phyloP scores from a whole-genome alignment of 2,888 invertebrate genomes.

The Tholera decimalis region DNA sequence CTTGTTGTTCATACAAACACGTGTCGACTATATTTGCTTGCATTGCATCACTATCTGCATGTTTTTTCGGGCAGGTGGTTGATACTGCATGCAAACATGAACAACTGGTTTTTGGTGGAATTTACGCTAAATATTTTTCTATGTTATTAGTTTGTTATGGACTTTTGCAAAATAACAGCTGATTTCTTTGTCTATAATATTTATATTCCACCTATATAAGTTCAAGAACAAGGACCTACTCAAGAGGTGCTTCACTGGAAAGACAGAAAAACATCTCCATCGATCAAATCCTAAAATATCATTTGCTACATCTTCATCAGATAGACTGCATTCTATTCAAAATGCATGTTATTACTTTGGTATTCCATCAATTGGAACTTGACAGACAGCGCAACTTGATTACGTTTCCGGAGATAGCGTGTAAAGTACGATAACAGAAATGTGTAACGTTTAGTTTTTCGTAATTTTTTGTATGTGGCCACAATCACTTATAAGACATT shows the following conservation, averaged over 20 bases:
- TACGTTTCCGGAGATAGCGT: conserved; percentile 12
- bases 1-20: too few relatives aligned
- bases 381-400: conserved; percentile 21
- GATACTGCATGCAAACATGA: too few relatives aligned
- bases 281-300: conserved; percentile 29
- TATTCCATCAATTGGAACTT: conserved; percentile 28
- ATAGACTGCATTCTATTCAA: conserved; percentile 15
- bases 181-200: too few relatives aligned
- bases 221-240: neutral
- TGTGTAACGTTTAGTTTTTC: neutral
- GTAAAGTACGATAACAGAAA: conserved; percentile 9
- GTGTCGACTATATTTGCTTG: too few relatives aligned
- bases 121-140: too few relatives aligned
- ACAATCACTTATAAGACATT: too few relatives aligned
- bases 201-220: neutral
- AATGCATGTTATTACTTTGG: neutral
- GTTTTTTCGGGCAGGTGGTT: too few relatives aligned
- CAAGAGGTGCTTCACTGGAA: neutral
- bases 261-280: neutral
- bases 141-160: too few relatives aligned
- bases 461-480: neutral
- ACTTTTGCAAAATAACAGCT: too few relatives aligned
- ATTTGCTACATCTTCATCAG: conserved; percentile 12
- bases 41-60: too few relatives aligned
- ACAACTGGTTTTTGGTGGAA: too few relatives aligned